A percentile compares a stretch with the other conserved stretches of the same genome.
These are phyloP conservation scores for Trichonephila inaurata DNA, from an alignment of 1,140 invertebrate species.

Conservation along the genomic window DNA sequence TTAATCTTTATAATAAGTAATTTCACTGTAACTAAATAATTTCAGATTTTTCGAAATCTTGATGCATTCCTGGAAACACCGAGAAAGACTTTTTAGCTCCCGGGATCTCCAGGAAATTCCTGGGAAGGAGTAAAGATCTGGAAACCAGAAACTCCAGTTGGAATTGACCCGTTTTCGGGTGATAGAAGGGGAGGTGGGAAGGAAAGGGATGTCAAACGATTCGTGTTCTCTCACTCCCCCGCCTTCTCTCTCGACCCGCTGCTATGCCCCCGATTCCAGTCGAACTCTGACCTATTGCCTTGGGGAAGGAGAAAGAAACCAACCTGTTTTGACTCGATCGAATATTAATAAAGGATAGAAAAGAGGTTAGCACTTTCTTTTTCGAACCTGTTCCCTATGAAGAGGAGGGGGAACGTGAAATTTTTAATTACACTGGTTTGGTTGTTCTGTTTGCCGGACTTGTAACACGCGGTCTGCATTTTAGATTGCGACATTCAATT, in stretches of 20 bases:
- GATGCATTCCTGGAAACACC: no score
- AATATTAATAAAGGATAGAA: neutral
- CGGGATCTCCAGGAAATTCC: no score
- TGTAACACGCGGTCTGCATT: neutral
- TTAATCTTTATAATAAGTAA: no score
- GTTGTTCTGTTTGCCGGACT: neutral
- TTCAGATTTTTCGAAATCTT: no score
- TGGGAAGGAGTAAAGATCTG: no score
- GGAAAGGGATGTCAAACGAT: neutral
- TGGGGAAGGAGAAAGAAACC: neutral
- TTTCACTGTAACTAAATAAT: no score
- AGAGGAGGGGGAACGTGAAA: no score
- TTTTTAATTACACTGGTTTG: no score
- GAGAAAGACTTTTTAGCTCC: no score
- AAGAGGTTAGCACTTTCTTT: neutral
- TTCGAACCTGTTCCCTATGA: neutral
- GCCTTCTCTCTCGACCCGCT: no score
- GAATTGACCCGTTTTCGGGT: neutral
- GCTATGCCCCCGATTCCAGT: neutral
- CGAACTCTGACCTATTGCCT: neutral
- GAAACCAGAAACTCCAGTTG: neutral
- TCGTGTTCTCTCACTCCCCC: no score
- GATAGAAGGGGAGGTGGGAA: no score
- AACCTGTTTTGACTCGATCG: neutral
- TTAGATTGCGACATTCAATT: neutral